phyloP scores from a whole-genome alignment of 2,888 invertebrate species.

The Polydrusus tereticollis region DNA sequence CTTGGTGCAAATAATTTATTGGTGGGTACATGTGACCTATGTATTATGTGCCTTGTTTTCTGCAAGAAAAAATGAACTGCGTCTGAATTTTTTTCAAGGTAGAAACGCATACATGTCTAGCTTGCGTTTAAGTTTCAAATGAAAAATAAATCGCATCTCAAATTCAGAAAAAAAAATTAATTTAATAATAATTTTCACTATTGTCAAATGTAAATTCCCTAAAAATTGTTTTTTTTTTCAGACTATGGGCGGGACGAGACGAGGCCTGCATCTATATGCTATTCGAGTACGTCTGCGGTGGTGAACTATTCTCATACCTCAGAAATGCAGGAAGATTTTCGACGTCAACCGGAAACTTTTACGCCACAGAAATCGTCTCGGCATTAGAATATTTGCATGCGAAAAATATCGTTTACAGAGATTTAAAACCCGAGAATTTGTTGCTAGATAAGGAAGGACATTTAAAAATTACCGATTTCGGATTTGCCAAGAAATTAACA shows the following conservation, averaged over 20 bases:
- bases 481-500: constrained; percentile 94
- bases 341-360: constrained; percentile 90
- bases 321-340: constrained; percentile 92
- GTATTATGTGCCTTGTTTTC: no score
- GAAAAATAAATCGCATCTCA: no score
- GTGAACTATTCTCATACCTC: constrained; percentile 96
- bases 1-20: no score
- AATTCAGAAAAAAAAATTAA: no score
- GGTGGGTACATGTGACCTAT: no score
- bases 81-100: no score
- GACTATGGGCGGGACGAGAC: constrained; percentile 94
- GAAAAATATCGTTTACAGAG: constrained; percentile 88
- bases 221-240: constrained; percentile 65
- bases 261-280: constrained; percentile 95
- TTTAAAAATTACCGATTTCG: constrained; percentile 97
- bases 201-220: no score
- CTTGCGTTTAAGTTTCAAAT: no score
- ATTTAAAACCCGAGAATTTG: constrained; percentile 95
- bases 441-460: constrained; percentile 94
- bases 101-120: no score
- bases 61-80: no score
- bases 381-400: constrained; percentile 95
- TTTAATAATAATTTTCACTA: no score
- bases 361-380: constrained; percentile 93
- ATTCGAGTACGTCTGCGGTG: constrained; percentile 96